A percentile compares a stretch with the other conserved stretches of the same genome.
Evolutionary conservation across 2,113 vertebrate species (phyloP).

Genomic region (Corythoichthys intestinalis): DNA sequence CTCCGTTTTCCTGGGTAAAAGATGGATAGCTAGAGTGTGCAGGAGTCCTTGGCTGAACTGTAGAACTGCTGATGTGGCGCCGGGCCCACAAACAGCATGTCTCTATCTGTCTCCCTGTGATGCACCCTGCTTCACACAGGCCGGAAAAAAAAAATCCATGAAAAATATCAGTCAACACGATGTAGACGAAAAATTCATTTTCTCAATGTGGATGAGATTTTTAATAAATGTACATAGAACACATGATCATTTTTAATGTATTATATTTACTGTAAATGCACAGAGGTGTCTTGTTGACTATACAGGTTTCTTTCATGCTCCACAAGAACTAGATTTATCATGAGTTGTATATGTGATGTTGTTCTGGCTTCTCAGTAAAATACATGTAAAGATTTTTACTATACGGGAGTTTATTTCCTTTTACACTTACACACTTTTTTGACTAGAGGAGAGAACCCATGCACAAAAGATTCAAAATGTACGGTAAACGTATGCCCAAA

Average conservation of each 20-base stretch:
- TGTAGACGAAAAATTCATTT: slow-evolving; percentile 17
- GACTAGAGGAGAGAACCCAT: too few relatives aligned
- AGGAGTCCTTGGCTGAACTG: slow-evolving; percentile 69
- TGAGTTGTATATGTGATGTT: too few relatives aligned
- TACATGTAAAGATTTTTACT: too few relatives aligned
- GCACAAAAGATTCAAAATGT: too few relatives aligned
- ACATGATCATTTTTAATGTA: neutral
- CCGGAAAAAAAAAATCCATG: slow-evolving; percentile 16
- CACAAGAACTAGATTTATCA: too few relatives aligned
- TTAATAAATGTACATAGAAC: neutral
- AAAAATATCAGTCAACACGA: neutral
- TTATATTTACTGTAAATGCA: slow-evolving; percentile 11
- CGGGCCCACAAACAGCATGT: slow-evolving; percentile 49
- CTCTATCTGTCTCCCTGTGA: slow-evolving; percentile 57
- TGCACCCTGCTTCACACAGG: slow-evolving; percentile 19
- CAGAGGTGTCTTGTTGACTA: neutral
- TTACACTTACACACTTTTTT: too few relatives aligned
- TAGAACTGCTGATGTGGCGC: slow-evolving; percentile 61
- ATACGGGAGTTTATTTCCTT: too few relatives aligned
- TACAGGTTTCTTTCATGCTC: neutral
- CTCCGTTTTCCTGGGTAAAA: slow-evolving; percentile 24
- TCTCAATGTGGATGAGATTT: neutral
- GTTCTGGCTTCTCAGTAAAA: too few relatives aligned
- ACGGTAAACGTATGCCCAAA: too few relatives aligned
- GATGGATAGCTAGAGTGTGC: slow-evolving; percentile 57